Evolutionary conservation across 1,140 invertebrate species (phyloP).

Genomic region (Hydropsyche tenuis): DNA sequence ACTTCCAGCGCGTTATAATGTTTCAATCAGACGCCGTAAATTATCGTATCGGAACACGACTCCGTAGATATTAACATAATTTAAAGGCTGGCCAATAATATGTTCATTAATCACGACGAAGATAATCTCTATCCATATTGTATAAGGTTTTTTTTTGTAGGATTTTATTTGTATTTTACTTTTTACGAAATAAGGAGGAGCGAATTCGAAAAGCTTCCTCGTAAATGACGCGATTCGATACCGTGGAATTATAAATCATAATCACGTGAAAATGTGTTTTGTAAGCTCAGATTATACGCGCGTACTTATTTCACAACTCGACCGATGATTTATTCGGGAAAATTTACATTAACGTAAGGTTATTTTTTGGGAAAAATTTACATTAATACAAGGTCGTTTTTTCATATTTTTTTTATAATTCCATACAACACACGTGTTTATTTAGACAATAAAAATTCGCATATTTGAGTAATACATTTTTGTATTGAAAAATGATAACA

Average conservation of each 20-base stretch:
- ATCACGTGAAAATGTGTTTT: conserved; percentile 5
- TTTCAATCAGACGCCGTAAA: conserved; percentile 34
- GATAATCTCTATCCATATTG: conserved; percentile 25
- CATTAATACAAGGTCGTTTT: neutral
- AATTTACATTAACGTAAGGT: conserved; percentile 9
- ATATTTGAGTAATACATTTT: too few species aligned
- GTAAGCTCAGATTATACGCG: neutral
- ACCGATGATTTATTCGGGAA: conserved; percentile 11
- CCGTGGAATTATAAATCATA: conserved; percentile 8
- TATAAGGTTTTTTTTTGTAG: conserved; percentile 1
- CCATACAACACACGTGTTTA: too few species aligned
- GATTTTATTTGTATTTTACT: too few species aligned
- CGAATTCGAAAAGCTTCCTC: conserved; percentile 22
- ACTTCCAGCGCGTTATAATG: conserved; percentile 11
- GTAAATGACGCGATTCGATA: neutral
- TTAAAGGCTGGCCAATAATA: conserved; percentile 22
- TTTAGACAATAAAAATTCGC: too few species aligned
- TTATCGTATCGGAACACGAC: conserved; percentile 21
- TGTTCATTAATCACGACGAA: conserved; percentile 29
- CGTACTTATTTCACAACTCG: neutral
- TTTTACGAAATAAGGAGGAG: neutral
- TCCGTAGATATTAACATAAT: conserved; percentile 30
- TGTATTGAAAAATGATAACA: too few species aligned
- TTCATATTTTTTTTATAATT: neutral
- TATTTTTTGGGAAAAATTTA: neutral